These are phyloP conservation scores for Eugnorisma glareosa DNA, from an alignment of 2,888 invertebrate genomes.

Conservation along the genomic window DNA sequence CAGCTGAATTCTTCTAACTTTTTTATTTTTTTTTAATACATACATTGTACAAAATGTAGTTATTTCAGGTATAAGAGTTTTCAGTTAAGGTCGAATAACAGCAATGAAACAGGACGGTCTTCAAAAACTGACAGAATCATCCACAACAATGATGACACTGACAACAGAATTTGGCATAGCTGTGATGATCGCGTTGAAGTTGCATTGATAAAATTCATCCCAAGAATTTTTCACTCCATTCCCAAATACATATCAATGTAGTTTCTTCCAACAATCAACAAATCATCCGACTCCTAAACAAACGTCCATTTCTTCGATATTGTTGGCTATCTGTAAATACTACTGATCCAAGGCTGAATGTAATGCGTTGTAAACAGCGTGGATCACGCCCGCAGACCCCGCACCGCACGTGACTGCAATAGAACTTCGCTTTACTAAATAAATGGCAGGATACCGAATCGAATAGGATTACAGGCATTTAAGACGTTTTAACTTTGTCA, in stretches of 20 bases:
- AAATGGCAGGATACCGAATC: conserved; percentile 12
- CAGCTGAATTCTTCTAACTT: background rate
- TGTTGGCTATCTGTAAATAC: conserved; percentile 24
- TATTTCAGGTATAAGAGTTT: background rate
- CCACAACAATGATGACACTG: background rate
- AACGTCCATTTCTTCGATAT: conserved; percentile 10
- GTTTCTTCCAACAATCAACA: background rate
- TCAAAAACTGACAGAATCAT: background rate
- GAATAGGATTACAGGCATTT: conserved; percentile 3
- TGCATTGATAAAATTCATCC: background rate
- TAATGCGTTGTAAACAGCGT: conserved; percentile 45
- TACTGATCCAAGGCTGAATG: conserved; percentile 15
- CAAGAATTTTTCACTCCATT: background rate
- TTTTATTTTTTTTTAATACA: background rate
- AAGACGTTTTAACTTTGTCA: background rate
- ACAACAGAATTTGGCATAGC: background rate
- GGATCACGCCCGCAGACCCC: conserved; percentile 15
- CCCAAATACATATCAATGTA: background rate
- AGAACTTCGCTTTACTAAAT: conserved; percentile 13
- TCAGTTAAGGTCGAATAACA: background rate
- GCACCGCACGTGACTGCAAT: conserved; percentile 49
- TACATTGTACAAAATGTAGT: background rate
- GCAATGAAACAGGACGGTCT: too few species aligned
- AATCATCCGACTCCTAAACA: conserved; percentile 3
- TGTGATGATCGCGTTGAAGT: background rate